These are phyloP conservation scores for Trinectes maculatus DNA, from an alignment of 2,113 vertebrate genomes.

Conservation along the genomic window DNA sequence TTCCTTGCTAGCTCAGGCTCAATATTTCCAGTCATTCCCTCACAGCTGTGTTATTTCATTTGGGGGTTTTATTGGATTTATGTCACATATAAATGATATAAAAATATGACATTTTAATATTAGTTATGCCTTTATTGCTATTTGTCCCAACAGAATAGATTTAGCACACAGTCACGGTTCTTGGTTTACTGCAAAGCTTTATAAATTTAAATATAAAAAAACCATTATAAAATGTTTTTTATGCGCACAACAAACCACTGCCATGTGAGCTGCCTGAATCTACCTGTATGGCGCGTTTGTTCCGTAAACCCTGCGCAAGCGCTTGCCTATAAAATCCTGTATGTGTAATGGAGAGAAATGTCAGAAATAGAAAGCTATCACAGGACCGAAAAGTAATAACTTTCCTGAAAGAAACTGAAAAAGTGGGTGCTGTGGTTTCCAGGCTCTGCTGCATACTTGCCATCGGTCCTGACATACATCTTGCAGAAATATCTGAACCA, in stretches of 20 bases:
- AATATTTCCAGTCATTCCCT: slow-evolving; percentile 44
- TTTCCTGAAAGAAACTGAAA: slow-evolving; percentile 1
- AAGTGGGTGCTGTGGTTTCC: slow-evolving; percentile 42
- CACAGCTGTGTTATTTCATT: slow-evolving; percentile 19
- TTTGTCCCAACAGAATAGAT: neutral
- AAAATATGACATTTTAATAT: neutral
- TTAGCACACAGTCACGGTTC: slow-evolving; percentile 21
- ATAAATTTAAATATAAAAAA: no score
- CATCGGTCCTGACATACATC: slow-evolving; percentile 43
- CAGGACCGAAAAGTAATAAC: slow-evolving; percentile 47
- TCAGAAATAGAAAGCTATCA: slow-evolving; percentile 55
- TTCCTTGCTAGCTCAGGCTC: no score
- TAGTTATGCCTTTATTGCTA: neutral
- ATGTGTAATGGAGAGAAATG: slow-evolving; percentile 56
- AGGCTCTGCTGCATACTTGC: slow-evolving; percentile 45
- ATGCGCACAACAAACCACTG: slow-evolving; percentile 3
- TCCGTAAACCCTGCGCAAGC: slow-evolving; percentile 22
- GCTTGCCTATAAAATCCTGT: slow-evolving; percentile 35
- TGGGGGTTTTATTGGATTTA: slow-evolving; percentile 19
- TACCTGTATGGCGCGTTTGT: slow-evolving; percentile 38
- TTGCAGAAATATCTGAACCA: slow-evolving; percentile 34
- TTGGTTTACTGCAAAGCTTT: slow-evolving; percentile 39
- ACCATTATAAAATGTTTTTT: slow-evolving; percentile 16
- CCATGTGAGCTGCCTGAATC: neutral
- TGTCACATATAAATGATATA: neutral